Base-by-base conservation (phyloP, 1,140 invertebrate genomes). In the Drosophila ogumai region DNA sequence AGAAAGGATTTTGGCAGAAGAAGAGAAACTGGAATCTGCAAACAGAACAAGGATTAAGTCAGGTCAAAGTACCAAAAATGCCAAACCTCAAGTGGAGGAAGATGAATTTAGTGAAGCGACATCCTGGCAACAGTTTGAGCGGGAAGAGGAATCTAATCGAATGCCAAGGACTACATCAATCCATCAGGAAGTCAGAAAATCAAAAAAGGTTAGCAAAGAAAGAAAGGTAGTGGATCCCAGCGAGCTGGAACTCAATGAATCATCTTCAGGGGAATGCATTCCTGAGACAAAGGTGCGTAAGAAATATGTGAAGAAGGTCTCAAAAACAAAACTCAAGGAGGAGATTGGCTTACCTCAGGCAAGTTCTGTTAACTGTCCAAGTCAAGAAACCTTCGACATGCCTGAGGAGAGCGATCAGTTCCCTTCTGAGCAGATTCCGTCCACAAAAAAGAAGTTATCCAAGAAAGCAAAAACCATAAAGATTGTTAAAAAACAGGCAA, bases 71-170 rank as follows among this genome's bases (percentile, higher is more conserved):
- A 0, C 8, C 13, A 19, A 34, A 31, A 17, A 13, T 9, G 6
- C 17, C 41, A n/a, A 46, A 15, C 2, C 4, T 6, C 17, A 40
- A 38, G 9, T 22, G 6, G 7, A 66, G 6, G 28, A 52, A 6
- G 5, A 17, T 3, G 36, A 56, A 9, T 1, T 65, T 8, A 47
- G 32, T 7, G 66, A 69, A 1, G 6, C 28, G 0, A 36, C 32
- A n/a, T 52, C 65, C 2, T 28, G 67, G 25, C 31, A 44, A n/a
- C 49, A 54, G 10, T 69, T 69, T 22, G 47, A 65, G 6, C 5
- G 12, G 6, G 46, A 43, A 13, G 65, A 19, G 8, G 46, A 44
- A 15, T 32, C 15, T 3, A 25, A 44, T 5, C 1, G n/a, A 0
- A 32, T 32, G 8, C 28, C 7, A 19, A 44, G 13, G 15, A 25